A percentile compares a stretch with the other conserved stretches of the same genome.
Evolutionary conservation across 2,888 invertebrate genomes (phyloP).

Genomic region (Hypercompe scribonia): DNA sequence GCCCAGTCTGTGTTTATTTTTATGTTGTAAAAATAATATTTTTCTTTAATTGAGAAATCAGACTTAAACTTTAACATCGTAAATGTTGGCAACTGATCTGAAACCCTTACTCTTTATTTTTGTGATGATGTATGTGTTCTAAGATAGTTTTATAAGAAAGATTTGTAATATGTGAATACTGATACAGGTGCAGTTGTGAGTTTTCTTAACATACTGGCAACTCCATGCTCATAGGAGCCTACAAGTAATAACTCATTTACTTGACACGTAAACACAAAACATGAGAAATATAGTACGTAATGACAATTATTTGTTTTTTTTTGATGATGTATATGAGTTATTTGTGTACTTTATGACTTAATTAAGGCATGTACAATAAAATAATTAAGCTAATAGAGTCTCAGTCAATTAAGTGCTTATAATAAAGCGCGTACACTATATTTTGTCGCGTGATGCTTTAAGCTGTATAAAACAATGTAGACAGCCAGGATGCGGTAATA

Average conservation of each 20-base stretch:
- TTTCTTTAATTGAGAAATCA: too few relatives aligned
- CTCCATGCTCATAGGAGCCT: too few relatives aligned
- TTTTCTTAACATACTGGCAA: not conserved
- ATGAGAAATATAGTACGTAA: too few relatives aligned
- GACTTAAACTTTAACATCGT: too few relatives aligned
- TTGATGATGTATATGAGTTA: too few relatives aligned
- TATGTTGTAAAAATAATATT: too few relatives aligned
- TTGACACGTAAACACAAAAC: too few relatives aligned
- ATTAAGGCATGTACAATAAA: not conserved
- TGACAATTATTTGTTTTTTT: too few relatives aligned
- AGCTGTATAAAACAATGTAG: conserved; percentile 49
- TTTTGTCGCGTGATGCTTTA: conserved; percentile 4
- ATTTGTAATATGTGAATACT: not conserved
- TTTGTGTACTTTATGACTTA: not conserved
- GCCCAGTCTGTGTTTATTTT: too few relatives aligned
- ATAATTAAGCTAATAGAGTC: not conserved
- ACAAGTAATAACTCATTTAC: too few relatives aligned
- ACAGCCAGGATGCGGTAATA: conserved; percentile 62
- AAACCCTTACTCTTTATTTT: too few relatives aligned
- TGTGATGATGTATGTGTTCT: not conserved
- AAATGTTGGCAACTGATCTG: too few relatives aligned
- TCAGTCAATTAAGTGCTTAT: not conserved
- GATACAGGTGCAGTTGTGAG: not conserved
- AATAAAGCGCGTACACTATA: not conserved
- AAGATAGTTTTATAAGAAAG: not conserved